A percentile compares a stretch with the other conserved stretches of the same genome.
phyloP scores from a whole-genome alignment of 2,797 vertebrate genomes.

The Urocyon cinereoargenteus region DNA sequence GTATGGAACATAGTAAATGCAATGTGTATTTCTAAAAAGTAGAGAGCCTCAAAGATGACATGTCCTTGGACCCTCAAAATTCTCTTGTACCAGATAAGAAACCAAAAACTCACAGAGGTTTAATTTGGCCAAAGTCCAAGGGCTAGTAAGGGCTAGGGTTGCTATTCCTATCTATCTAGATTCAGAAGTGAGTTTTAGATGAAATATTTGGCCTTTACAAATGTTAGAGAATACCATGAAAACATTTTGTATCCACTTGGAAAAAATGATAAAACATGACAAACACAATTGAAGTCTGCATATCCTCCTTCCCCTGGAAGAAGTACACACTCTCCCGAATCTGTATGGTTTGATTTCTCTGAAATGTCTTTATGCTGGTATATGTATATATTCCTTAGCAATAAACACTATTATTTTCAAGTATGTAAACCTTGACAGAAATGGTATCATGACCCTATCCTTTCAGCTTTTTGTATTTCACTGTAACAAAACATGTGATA shows the following conservation, averaged over 20 bases:
- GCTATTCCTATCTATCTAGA: background rate
- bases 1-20: background rate
- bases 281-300: background rate
- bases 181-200: background rate
- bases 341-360: background rate
- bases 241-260: background rate
- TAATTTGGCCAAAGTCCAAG: background rate
- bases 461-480: background rate
- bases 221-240: background rate
- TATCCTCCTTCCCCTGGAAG: background rate
- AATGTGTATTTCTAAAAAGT: background rate
- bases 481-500: background rate
- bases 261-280: background rate
- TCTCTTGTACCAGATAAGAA: background rate
- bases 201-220: background rate
- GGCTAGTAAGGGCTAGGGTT: background rate
- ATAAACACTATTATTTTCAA: background rate
- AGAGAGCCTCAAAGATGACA: background rate
- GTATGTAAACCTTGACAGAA: slow-evolving; percentile 7
- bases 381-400: background rate
- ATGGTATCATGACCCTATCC: background rate
- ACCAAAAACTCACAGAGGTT: background rate
- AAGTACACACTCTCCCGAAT: background rate
- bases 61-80: background rate
- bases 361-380: background rate